Conservation (phyloP, 2,888 invertebrate genomes). For the Dioctria linearis region DNA sequence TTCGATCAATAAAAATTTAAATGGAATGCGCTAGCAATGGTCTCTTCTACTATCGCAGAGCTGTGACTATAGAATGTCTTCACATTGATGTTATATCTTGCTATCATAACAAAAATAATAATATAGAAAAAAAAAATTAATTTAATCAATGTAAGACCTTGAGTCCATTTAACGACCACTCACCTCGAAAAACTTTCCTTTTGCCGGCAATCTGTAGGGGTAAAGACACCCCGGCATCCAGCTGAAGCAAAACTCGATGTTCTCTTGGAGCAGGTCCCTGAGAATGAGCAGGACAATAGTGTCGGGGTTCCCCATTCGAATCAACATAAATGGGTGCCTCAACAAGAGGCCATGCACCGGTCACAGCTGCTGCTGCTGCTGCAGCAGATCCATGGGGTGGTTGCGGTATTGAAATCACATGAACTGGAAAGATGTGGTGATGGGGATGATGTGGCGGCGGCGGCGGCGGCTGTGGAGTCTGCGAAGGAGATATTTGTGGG, state of each 20-base stretch:
- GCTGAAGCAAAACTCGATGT: slow-evolving; percentile 82
- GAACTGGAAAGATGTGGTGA: slow-evolving; percentile 74
- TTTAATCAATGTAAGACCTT: slow-evolving; percentile 47
- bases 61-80: background rate
- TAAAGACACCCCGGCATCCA: slow-evolving; percentile 84
- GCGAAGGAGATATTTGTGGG: slow-evolving; percentile 62
- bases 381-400: slow-evolving; percentile 67
- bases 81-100: background rate
- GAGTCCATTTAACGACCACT: slow-evolving; percentile 64
- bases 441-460: slow-evolving; percentile 72
- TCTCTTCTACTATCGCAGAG: background rate
- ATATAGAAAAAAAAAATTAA: background rate
- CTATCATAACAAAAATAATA: background rate
- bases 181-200: slow-evolving; percentile 83
- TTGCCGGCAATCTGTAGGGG: slow-evolving; percentile 83
- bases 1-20: slow-evolving; percentile 26
- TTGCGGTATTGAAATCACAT: slow-evolving; percentile 70
- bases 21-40: background rate
- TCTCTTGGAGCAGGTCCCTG: slow-evolving; percentile 72
- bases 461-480: slow-evolving; percentile 72
- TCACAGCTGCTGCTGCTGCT: slow-evolving; percentile 69
- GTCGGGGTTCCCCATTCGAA: slow-evolving; percentile 74
- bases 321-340: slow-evolving; percentile 76
- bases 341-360: slow-evolving; percentile 69
- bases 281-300: slow-evolving; percentile 70